phyloP scores from a whole-genome alignment of 2,113 vertebrate genomes.

The Oriolus oriolus region DNA sequence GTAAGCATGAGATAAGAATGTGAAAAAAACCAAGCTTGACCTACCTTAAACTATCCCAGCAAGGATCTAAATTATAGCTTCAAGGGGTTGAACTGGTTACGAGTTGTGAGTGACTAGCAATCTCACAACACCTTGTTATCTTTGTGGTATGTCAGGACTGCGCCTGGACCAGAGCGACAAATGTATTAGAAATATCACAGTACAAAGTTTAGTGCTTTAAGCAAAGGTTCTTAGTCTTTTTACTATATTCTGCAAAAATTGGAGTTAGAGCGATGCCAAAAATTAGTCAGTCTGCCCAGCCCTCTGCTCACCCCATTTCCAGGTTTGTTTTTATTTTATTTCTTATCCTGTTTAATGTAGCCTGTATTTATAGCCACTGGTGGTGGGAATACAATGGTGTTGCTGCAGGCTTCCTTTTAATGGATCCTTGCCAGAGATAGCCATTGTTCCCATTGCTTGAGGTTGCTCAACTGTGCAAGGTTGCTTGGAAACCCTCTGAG shows the following conservation, averaged over 20 bases:
- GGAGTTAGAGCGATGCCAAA: not conserved
- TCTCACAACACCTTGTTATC: not conserved
- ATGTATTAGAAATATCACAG: not conserved
- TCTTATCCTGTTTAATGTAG: constrained; percentile 23
- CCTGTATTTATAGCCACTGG: not conserved
- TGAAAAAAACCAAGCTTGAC: not conserved
- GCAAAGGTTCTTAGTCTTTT: not conserved
- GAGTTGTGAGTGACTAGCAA: not conserved
- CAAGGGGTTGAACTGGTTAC: not conserved
- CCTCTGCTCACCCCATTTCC: not conserved
- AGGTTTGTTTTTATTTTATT: constrained; percentile 41
- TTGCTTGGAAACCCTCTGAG: constrained; percentile 71
- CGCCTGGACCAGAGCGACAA: not conserved
- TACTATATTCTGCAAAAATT: not conserved
- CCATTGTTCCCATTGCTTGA: constrained; percentile 66
- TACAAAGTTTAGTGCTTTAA: not conserved
- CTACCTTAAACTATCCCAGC: not conserved
- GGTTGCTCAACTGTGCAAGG: constrained; percentile 68
- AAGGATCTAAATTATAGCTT: not conserved
- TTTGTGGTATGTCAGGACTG: not conserved
- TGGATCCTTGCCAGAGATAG: constrained; percentile 56
- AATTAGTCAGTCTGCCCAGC: not conserved
- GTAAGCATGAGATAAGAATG: not conserved
- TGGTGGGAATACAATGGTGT: constrained; percentile 14
- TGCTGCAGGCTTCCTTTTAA: constrained; percentile 53